These are phyloP conservation scores for Encarsia formosa DNA, from an alignment of 2,888 invertebrate species.

Conservation along the genomic window DNA sequence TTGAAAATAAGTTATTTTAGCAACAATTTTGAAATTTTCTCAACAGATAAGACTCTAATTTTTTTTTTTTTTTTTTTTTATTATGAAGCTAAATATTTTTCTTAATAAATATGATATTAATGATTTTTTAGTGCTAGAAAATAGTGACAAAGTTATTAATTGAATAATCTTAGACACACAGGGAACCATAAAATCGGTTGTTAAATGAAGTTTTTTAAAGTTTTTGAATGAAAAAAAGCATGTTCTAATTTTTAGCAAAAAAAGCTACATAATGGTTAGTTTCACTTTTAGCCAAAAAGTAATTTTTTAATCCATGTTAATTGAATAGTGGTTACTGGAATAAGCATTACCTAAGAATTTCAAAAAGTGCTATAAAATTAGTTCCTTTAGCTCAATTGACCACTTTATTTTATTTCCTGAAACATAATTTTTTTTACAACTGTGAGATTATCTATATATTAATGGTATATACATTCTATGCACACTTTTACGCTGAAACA, in stretches of 20 bases:
- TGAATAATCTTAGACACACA: constrained; percentile 22
- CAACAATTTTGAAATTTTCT: too few relatives aligned
- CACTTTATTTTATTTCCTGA: constrained; percentile 47
- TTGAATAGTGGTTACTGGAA: too few relatives aligned
- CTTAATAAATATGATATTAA: not conserved
- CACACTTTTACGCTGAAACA: too few relatives aligned
- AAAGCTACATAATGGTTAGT: constrained; percentile 21
- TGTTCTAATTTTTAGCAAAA: constrained; percentile 20
- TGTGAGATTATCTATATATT: too few relatives aligned
- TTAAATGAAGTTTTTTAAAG: constrained; percentile 8
- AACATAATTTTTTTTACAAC: constrained; percentile 42
- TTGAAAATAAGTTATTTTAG: too few relatives aligned
- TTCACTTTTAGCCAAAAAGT: constrained; percentile 20
- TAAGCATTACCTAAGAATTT: constrained; percentile 44
- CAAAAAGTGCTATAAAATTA: constrained; percentile 45
- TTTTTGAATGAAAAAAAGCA: constrained; percentile 7
- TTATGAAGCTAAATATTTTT: not conserved
- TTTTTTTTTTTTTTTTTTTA: not conserved
- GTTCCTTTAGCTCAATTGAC: constrained; percentile 43
- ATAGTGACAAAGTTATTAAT: constrained; percentile 6
- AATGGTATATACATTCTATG: too few relatives aligned
- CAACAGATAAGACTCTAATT: too few relatives aligned
- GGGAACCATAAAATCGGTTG: constrained; percentile 23
- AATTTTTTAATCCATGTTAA: constrained; percentile 24
- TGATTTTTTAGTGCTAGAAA: not conserved